Percentiles rank a stretch among this genome's conserved stretches.
Conservation (phyloP, 2,888 invertebrate genomes). For the Dyspetes luteomarginatus region DNA sequence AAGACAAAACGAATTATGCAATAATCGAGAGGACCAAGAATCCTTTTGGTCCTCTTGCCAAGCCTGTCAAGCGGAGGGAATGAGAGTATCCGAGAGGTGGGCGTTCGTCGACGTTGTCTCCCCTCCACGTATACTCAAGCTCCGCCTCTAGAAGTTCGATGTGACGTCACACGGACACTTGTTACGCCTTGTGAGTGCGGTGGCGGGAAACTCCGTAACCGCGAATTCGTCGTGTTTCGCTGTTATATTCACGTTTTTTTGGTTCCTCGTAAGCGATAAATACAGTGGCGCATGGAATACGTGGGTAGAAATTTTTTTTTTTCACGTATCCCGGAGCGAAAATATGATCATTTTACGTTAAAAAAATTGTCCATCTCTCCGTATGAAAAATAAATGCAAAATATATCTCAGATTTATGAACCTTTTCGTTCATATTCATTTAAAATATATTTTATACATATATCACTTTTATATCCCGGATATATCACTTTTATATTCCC, state of each 20-base stretch:
- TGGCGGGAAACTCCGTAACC: slow-evolving; percentile 61
- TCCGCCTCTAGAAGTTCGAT: slow-evolving; percentile 80
- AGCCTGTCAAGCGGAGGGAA: slow-evolving; percentile 62
- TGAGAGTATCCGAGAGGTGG: slow-evolving; percentile 57
- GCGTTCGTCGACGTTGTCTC: slow-evolving; percentile 67
- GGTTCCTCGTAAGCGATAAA: slow-evolving; percentile 49
- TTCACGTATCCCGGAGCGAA: no score
- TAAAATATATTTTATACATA: no score
- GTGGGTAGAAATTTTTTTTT: background rate
- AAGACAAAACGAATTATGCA: background rate
- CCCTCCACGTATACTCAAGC: slow-evolving; percentile 77
- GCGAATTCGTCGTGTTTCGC: slow-evolving; percentile 50
- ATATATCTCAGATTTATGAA: no score
- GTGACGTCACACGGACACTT: slow-evolving; percentile 82
- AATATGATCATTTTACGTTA: no score
- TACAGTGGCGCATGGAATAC: slow-evolving; percentile 20
- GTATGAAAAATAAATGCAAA: no score
- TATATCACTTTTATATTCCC: no score
- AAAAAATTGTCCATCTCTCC: no score
- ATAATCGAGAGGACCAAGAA: slow-evolving; percentile 50
- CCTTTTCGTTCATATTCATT: no score
- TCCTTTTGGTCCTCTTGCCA: no score
- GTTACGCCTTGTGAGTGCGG: slow-evolving; percentile 80
- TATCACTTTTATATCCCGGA: no score
- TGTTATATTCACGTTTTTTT: slow-evolving; percentile 27